Evolutionary conservation across 2,888 invertebrate genomes (phyloP), one percentile per base, ranked within the genome.

Genomic region (Bedellia somnulentella): DNA sequence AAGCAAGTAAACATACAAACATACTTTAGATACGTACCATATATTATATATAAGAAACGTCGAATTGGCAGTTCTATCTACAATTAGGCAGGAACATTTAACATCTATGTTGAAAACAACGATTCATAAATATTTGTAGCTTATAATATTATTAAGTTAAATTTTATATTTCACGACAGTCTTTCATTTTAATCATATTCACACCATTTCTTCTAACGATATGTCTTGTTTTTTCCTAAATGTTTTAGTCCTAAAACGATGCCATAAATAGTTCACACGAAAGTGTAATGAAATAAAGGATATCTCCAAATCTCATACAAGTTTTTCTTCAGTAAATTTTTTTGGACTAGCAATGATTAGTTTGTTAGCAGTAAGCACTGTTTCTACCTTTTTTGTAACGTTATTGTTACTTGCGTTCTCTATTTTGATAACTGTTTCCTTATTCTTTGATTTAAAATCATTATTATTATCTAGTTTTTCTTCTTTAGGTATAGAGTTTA

Each of bases 321-420:
- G 67, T 34, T 75, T 75, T 41, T 75, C 75, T 52, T 75, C 73
- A 17, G 68, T 54, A 39, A 75, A 71, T 63, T 55, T 38, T 57
- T 59, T 27, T 55, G 41, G 17, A 57, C 42, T 36, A 61, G 58
- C 31, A 49, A 44, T 38, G 42, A 49, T 35, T 41, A 52, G 39
- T 42, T 46, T 3, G 45, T 39, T 39, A 47, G 42, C 37, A 47
- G 47, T 29, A 52, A 43, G 31, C 3, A 37, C 37, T 38, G 49
- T 56, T 21, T 37, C 41, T 25, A 38, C 29, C n/a, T n/a, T n/a
- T n/a, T n/a, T n/a, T 14, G 24, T 30, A 29, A 40, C 41, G 31
- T 59, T 55, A 40, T 67, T 70, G 41, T 71, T 70, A 35, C 67
- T 71, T 31, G 46, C 55, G 34, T 54, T 66, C 43, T 62, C 57